phyloP scores from a whole-genome alignment of 2,888 invertebrate genomes.

The Acrocyrtus sp. region DNA sequence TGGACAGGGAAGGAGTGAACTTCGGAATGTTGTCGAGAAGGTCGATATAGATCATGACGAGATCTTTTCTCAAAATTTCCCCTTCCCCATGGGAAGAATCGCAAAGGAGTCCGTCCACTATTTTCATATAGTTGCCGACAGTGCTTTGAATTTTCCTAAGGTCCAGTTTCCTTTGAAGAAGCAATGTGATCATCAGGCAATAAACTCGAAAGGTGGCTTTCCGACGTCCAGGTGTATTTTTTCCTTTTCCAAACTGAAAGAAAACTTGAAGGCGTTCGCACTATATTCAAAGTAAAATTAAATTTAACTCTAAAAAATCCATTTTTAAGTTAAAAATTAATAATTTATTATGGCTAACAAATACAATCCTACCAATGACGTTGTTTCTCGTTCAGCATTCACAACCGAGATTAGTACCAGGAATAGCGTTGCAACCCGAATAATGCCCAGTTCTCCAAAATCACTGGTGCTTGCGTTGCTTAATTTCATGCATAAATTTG shows the following conservation, averaged over 20 bases:
- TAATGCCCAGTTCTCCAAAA: conserved; percentile 55
- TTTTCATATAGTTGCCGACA: conserved; percentile 24
- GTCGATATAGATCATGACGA: conserved; percentile 57
- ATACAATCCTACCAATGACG: conserved; percentile 45
- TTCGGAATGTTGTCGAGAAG: conserved; percentile 45
- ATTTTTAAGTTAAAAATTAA: background rate
- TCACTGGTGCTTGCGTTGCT: conserved; percentile 23
- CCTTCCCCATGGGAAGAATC: background rate
- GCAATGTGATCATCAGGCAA: conserved; percentile 18
- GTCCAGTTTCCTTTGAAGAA: conserved; percentile 33
- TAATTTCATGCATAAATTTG: conserved; percentile 54
- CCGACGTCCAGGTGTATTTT: conserved; percentile 22
- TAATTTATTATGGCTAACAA: background rate
- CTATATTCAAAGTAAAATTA: too few relatives aligned
- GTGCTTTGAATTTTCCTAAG: background rate
- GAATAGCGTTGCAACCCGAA: conserved; percentile 51
- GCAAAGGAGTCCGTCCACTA: conserved; percentile 29
- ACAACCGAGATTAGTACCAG: conserved; percentile 28
- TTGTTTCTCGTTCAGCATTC: conserved; percentile 19
- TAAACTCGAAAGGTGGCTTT: conserved; percentile 37
- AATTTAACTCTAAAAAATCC: background rate
- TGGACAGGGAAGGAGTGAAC: conserved; percentile 19
- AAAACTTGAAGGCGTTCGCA: conserved; percentile 46
- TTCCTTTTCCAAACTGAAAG: conserved; percentile 30
- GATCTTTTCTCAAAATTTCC: conserved; percentile 47